phyloP scores from a whole-genome alignment of 2,113 vertebrate genomes.

The Dolichotis patagonum region DNA sequence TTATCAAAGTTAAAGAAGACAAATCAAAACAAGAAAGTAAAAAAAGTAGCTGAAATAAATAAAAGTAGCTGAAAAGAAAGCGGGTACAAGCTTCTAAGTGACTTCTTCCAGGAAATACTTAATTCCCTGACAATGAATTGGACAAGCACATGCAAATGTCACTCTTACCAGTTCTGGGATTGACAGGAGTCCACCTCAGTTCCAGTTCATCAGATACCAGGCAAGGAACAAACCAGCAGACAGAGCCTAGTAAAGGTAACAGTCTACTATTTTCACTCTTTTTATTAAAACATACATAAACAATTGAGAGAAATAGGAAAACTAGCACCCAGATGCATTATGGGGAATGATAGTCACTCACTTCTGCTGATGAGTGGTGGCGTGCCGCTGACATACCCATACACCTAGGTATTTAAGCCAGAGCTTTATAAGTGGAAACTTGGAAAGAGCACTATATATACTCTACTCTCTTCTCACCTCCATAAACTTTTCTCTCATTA shows the following conservation, averaged over 20 bases:
- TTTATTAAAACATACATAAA: background rate
- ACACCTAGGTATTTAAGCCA: background rate
- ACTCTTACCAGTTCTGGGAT: background rate
- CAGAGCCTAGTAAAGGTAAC: background rate
- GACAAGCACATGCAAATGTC: background rate
- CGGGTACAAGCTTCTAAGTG: background rate
- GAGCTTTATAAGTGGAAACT: background rate
- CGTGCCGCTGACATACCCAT: no score
- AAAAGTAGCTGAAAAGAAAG: background rate
- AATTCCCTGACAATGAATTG: background rate
- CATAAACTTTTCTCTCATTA: background rate
- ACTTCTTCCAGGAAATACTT: background rate
- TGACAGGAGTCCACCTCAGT: background rate
- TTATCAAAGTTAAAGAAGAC: background rate
- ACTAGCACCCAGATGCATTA: background rate
- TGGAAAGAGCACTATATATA: background rate
- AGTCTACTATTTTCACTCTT: background rate
- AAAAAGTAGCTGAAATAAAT: background rate
- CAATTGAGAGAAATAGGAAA: background rate
- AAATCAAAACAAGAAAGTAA: background rate
- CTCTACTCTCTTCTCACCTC: background rate
- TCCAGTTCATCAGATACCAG: background rate
- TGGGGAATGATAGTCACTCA: background rate
- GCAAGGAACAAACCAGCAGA: background rate
- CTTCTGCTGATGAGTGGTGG: background rate